Base-by-base conservation (phyloP, 2,888 invertebrate species). In the Pyralis farinalis region DNA sequence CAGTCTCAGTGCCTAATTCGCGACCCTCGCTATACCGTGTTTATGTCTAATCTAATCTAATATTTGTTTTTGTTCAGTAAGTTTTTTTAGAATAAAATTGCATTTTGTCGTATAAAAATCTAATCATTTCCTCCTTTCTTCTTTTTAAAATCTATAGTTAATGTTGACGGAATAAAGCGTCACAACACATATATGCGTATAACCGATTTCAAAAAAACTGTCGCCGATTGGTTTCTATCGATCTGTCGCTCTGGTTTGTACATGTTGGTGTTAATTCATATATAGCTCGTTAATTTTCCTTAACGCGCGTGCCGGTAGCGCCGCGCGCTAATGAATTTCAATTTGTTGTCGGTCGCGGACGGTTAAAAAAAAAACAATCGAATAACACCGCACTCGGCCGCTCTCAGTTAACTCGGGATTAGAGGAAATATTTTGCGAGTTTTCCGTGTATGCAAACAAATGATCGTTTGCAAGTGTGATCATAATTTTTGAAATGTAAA, bases 281-380 rank as follows among this genome's bases (percentile, higher is more conserved):
- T 75, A 75, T 66, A 71, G 52, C 75, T 78, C 82, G 85, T 86
- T 84, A 85, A 85, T 86, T 85, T 76, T 84, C 78, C 77, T 85
- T 83, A 77, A 83, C 84, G 69, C 78, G 71, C 73, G 68, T 67
- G 58, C 66, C 69, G 65, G 66, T 72, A 75, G 66, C 63, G 62
- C 71, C 67, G 69, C 68, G 61, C 62, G 69, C 81, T 85, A 85
- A 86, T 85, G 85, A 86, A 86, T 85, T 85, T 83, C 85, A 85
- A 84, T 86, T 85, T 82, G 85, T 79, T 75, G 56, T 59, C 56
- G 65, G 55, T 51, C 60, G 71, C 71, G 69, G 69, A 62, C 68
- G 64, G 44, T 60, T 52, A 46, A 53, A 50, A 66, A 71, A 73
- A 76, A 71, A 67, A 67, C 54, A 58, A 60, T 51, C 49, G 49